Evolutionary conservation across 1,140 invertebrate species (phyloP), one percentile per base, ranked within the genome.

Genomic region (Caerostris darwini): DNA sequence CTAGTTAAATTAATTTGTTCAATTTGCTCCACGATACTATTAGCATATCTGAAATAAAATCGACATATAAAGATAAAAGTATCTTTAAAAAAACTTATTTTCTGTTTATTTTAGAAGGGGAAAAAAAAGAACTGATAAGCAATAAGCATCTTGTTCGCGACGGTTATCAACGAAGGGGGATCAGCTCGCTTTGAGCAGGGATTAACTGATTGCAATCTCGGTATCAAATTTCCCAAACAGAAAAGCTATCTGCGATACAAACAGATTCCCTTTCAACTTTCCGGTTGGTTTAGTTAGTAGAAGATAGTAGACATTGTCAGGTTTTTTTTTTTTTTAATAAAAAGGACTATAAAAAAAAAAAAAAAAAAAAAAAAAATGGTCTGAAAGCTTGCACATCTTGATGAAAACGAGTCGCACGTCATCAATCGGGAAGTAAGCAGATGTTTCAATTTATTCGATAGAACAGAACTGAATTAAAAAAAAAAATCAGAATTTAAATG

Each of bases 221-320:
- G 71, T 77, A 50, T 77, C 71, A 12, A 77, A 77, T 77, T 77
- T 10, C 19, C 69, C 34, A 77, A 77, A 77, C 71, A 77, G 71
- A 77, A 77, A 77, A 77, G 34, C 53, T 50, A 77, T 77, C 71
- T 50, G 12, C 71, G 19, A 50, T 77, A 77, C 71, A 77, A 77
- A 77, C 69, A 77, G 3, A 34, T 53, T 77, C 7, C 34, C 71
- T 77, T 71, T 50, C 71, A 71, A 34, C 34, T n/a, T 67, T 77
- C 71, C 71, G 71, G 34, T 53, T 12, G 10, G 34, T 5, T 50
- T 53, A 19, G 12, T 10, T 50, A 50, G 10, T 50, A 77, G 53
- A 14, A 5, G 34, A 77, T 34, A 34, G 34, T 77, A 5, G 71
- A 77, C 71, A 53, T 53, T 77, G 6, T 8, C n/a, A 2, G 12